Evolutionary conservation across 2,113 vertebrate genomes (phyloP), one percentile per base, ranked within the genome.

Genomic region (Oenanthe melanoleuca): DNA sequence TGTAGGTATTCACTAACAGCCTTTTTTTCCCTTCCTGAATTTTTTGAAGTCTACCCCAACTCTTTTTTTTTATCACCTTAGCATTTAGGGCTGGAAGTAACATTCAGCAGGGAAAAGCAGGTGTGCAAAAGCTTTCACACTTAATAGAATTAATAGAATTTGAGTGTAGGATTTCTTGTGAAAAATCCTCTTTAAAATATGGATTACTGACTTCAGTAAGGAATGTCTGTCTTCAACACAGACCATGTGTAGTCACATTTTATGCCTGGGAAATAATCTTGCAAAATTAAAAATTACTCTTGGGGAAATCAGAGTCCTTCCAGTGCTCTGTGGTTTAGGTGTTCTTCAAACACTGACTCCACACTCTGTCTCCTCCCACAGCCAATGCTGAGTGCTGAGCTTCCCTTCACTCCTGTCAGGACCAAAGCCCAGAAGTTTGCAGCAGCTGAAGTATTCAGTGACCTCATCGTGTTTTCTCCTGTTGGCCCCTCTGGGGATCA

Each of bases 381-480:
- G 93, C 93, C 69, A 1, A 8, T 31, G 49, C 65, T 63, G 89
- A 65, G 88, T 33, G 59, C 65, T 56, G 63, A 93, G 69, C 70
- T 96, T n/a, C 95, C 77, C 78, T 89, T 96, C 95, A 96, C 96
- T 29, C 93, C 96, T 3, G 5, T 91, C 85, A 88, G 60, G 83
- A 97, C 44, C 88, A 50, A 15, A 70, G 65, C 87, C 55, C 86
- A 88, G 91, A 87, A 56, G 25, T 69, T 96, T 17, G 85, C 83
- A 55, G 79, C 84, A 72, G 69, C 80, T 42, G 86, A 95, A 82
- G 31, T 29, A 0, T 23, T 90, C n/a, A 53, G 4, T 74, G 96
- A 97, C 69, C 94, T 97, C 8, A 97, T 97, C 8, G 57, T 89
- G 9, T 97, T 97, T 95, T 97, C 97, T 89, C 97, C 97, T 4